Evolutionary conservation across 35 echinoderm and acorn worm species (phyloP), one percentile per base, ranked within the genome.

Genomic region (Apostichopus japonicus): DNA sequence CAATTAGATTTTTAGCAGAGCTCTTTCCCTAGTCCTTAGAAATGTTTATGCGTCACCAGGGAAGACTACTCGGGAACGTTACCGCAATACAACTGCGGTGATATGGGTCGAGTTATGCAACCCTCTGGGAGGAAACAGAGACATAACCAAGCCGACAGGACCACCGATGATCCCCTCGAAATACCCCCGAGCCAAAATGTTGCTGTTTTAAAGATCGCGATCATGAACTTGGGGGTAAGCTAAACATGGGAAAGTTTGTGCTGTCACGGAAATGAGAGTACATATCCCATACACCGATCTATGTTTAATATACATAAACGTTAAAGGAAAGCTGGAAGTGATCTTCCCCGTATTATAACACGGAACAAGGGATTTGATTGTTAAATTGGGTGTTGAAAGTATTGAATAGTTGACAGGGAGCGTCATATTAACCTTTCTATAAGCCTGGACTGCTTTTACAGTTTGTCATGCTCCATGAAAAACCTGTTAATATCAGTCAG

Each of bases 161-260:
- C 77, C 77, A 79, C 77, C 77, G 44, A 23, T 79, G 23, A 79
- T 11, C 44, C 23, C 10, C 44, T 21, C 23, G 44, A 79, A 79
- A 22, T 22, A 22, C 11, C 77, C 77, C 72, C 11, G 44, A 23
- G 77, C 14, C 23, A 79, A 13, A 79, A 79, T 79, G 77, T 79
- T 79, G 77, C 77, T 79, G 77, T 79, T 79, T 79, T 24, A 77
- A 77, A 77, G 72, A 77, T 77, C 24, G 15, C 7, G 24, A 77
- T 79, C 22, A 51, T 22, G 23, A 79, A 79, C 77, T 79, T 79
- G 77, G 77, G 77, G 77, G 77, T 79, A 79, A 79, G 23, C n/a
- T 21, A 79, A 22, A 24, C 77, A 24, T 79, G n/a, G 77, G 3
- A 5, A 79, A 5, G 13, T 10, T 8, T 61, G 13, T 10, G 57